These are phyloP conservation scores for Trichogramma dendrolimi DNA, from an alignment of 2,888 invertebrate genomes.

Conservation along the genomic window DNA sequence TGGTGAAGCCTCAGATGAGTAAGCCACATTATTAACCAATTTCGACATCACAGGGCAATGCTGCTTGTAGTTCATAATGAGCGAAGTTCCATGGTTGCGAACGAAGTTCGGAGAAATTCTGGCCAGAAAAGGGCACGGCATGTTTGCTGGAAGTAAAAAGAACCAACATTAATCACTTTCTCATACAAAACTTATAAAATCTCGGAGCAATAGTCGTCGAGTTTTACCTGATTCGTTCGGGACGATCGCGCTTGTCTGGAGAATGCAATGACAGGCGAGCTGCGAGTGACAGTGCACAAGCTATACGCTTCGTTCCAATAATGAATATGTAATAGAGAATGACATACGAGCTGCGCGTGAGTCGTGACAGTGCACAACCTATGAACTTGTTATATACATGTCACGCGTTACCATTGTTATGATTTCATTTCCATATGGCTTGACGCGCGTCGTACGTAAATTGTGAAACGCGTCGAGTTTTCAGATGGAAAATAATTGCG, in stretches of 20 bases:
- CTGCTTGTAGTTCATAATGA: conserved; percentile 75
- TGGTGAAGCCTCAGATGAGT: conserved; percentile 26
- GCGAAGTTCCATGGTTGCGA: conserved; percentile 72
- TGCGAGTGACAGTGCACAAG: conserved; percentile 31
- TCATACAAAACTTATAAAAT: neutral
- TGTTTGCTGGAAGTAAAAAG: conserved; percentile 50
- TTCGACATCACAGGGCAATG: conserved; percentile 76
- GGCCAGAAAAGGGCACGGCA: conserved; percentile 87
- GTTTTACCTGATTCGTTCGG: conserved; percentile 37
- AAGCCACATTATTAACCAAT: conserved; percentile 41
- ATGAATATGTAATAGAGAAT: too few relatives aligned
- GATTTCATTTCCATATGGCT: too few relatives aligned
- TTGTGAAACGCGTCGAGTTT: too few relatives aligned
- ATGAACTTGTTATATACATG: too few relatives aligned
- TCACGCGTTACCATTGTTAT: too few relatives aligned
- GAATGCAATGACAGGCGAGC: conserved; percentile 37
- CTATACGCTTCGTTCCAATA: too few relatives aligned
- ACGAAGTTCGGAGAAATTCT: conserved; percentile 75
- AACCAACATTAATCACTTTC: conserved; percentile 4
- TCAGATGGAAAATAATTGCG: too few relatives aligned
- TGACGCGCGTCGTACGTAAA: too few relatives aligned
- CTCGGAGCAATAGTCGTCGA: neutral
- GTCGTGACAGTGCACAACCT: too few relatives aligned
- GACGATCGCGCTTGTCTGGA: conserved; percentile 33
- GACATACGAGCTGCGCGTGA: too few relatives aligned